Conservation (phyloP, 1,140 invertebrate species). For the Drosophila azteca region DNA sequence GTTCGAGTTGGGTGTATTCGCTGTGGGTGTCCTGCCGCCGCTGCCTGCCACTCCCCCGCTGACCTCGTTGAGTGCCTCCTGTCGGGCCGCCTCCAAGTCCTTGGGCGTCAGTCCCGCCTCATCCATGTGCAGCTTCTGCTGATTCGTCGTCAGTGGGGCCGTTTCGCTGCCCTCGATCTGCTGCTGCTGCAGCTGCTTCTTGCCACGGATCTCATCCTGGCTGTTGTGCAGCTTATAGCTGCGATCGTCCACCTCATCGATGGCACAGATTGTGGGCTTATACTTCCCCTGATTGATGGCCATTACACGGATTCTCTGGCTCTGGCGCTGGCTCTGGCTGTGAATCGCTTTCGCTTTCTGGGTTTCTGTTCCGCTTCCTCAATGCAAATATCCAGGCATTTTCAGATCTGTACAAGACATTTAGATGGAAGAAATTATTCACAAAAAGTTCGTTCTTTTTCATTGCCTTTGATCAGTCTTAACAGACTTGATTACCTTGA, state of each 20-base stretch:
- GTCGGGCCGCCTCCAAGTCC: conserved; percentile 71
- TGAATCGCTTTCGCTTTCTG: neutral
- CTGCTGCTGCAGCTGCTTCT: conserved; percentile 41
- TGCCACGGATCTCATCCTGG: conserved; percentile 50
- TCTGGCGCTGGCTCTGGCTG: neutral
- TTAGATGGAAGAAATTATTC: conserved; percentile 16
- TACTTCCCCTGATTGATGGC: conserved; percentile 79
- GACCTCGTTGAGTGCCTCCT: conserved; percentile 51
- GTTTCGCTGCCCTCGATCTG: conserved; percentile 80
- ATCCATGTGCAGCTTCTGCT: conserved; percentile 78
- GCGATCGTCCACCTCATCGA: conserved; percentile 80
- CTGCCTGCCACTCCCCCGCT: conserved; percentile 4
- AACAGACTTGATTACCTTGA: conserved; percentile 69
- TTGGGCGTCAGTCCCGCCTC: conserved; percentile 64
- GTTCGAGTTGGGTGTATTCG: conserved; percentile 67
- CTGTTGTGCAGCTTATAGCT: conserved; percentile 70
- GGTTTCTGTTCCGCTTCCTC: conserved; percentile 7
- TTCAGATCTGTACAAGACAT: conserved; percentile 13
- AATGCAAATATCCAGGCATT: conserved; percentile 19
- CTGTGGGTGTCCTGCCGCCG: conserved; percentile 57
- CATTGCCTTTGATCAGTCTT: conserved; percentile 15
- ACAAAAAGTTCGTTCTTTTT: neutral
- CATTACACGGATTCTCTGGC: conserved; percentile 28
- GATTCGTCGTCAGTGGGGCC: conserved; percentile 76
- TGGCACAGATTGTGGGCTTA: conserved; percentile 75